phyloP scores from a whole-genome alignment of 2,797 vertebrate species.

The Gallinago stenura region DNA sequence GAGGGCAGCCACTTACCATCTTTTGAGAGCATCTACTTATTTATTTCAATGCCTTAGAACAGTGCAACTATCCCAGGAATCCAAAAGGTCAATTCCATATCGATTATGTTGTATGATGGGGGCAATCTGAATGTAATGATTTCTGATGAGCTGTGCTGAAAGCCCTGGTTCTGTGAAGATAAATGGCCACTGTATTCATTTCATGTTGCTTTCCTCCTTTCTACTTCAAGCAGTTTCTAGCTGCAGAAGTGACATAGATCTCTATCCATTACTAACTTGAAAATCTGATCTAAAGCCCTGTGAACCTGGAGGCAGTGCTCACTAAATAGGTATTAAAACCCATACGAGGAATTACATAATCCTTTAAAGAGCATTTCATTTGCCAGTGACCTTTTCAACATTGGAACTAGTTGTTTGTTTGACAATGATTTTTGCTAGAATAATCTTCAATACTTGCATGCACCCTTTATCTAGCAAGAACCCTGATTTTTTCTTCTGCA shows the following conservation, averaged over 20 bases:
- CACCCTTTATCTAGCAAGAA: not conserved
- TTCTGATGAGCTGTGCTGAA: not conserved
- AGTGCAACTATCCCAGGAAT: not conserved
- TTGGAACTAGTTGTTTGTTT: constrained; percentile 34
- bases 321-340: constrained; percentile 70
- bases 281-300: constrained; percentile 56
- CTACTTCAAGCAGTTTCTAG: constrained; percentile 23
- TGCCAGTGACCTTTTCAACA: constrained; percentile 70
- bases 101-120: not conserved
- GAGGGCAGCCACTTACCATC: not conserved
- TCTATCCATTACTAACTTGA: constrained; percentile 45
- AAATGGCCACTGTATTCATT: constrained; percentile 11
- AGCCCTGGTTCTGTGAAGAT: not conserved
- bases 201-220: not conserved
- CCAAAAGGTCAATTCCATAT: constrained; percentile 22
- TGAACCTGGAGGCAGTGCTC: constrained; percentile 61
- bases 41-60: not conserved
- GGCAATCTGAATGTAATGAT: not conserved
- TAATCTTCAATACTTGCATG: not conserved
- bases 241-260: constrained; percentile 43
- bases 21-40: not conserved
- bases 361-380: constrained; percentile 65
- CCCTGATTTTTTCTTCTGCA: not conserved
- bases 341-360: constrained; percentile 59
- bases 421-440: constrained; percentile 61